Conservation (phyloP, 2,113 vertebrate genomes). For the Genyomyrus donnyi region DNA sequence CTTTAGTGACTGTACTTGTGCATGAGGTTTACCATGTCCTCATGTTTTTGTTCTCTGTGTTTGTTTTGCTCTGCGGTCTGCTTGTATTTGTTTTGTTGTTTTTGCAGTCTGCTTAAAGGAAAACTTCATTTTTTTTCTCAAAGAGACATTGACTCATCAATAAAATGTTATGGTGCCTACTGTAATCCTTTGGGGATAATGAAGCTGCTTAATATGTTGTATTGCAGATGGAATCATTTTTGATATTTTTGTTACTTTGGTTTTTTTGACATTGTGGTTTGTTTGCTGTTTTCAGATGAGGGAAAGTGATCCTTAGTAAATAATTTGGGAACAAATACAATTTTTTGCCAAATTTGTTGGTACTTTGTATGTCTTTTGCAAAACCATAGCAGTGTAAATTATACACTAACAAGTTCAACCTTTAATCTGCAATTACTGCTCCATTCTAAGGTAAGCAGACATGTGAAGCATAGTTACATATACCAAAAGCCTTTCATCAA, state of each 20-base stretch:
- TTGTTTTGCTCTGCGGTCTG: neutral
- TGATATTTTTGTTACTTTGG: neutral
- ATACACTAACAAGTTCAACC: too few species aligned
- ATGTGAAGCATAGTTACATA: neutral
- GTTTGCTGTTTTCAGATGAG: neutral
- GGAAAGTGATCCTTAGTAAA: too few species aligned
- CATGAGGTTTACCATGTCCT: constrained; percentile 4
- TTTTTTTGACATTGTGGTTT: neutral
- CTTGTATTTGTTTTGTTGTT: neutral
- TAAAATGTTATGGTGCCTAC: neutral
- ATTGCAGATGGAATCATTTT: neutral
- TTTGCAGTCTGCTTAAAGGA: neutral
- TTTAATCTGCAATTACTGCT: neutral
- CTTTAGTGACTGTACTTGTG: constrained; percentile 6
- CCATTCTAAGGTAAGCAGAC: neutral
- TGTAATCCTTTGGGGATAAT: neutral
- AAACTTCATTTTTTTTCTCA: neutral
- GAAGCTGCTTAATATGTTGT: neutral
- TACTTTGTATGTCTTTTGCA: neutral
- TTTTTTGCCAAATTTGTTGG: neutral
- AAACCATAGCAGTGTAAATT: too few species aligned
- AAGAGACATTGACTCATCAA: neutral
- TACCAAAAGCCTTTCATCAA: neutral
- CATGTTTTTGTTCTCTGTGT: neutral
- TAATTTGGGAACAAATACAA: neutral